These are phyloP conservation scores for Oriolus oriolus DNA, from an alignment of 2,113 vertebrate genomes.

Conservation along the genomic window DNA sequence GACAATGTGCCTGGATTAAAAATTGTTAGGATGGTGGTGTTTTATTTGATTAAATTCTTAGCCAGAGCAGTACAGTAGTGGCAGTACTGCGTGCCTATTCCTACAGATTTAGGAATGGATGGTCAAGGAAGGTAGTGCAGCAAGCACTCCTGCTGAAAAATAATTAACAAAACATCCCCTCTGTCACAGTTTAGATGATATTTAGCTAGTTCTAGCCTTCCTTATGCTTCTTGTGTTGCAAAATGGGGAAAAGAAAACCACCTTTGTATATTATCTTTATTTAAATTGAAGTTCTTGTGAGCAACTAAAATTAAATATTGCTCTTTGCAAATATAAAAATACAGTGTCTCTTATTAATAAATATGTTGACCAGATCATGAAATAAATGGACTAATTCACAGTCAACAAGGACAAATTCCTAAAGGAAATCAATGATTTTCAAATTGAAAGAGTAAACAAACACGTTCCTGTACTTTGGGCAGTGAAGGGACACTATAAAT, in stretches of 20 bases:
- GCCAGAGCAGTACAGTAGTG: neutral
- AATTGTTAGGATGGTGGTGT: accelerated
- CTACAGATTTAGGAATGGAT: neutral
- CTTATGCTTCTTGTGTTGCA: neutral
- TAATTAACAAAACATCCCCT: neutral
- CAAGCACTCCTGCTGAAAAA: neutral
- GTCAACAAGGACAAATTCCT: neutral
- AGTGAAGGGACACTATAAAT: neutral
- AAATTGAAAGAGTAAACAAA: constrained; percentile 33
- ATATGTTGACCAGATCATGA: neutral
- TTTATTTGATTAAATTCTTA: neutral
- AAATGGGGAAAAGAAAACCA: neutral
- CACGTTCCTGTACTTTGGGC: neutral
- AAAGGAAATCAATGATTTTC: constrained; percentile 56
- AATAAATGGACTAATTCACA: neutral
- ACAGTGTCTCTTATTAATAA: neutral
- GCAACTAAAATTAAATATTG: neutral
- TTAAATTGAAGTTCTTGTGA: neutral
- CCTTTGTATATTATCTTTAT: neutral
- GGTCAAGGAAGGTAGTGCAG: neutral
- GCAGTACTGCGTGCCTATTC: accelerated
- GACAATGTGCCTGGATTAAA: neutral
- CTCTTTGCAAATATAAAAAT: neutral
- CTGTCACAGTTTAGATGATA: neutral
- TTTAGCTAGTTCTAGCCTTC: neutral